Conservation (phyloP, 2,888 invertebrate genomes). For the Congeria kusceri region DNA sequence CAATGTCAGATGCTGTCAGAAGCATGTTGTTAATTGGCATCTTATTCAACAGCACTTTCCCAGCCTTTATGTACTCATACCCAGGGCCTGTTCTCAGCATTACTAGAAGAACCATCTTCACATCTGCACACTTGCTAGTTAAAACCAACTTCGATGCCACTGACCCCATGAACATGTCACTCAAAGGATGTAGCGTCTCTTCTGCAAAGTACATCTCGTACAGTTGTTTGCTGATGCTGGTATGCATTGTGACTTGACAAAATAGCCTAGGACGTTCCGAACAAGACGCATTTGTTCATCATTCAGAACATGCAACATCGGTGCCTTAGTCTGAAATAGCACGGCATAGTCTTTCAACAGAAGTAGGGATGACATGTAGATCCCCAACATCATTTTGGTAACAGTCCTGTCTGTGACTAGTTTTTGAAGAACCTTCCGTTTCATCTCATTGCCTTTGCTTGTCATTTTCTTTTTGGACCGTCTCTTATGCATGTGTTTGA, state of each 20-base stretch:
- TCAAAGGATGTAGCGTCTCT: background rate
- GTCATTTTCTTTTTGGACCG: constrained; percentile 27
- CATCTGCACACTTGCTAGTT: background rate
- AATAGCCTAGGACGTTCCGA: constrained; percentile 27
- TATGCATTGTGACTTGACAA: constrained; percentile 35
- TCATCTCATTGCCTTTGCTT: constrained; percentile 5
- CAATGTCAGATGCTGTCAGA: constrained; percentile 42
- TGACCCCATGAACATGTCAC: constrained; percentile 34
- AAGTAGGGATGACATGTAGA: constrained; percentile 19
- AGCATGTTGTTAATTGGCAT: constrained; percentile 51
- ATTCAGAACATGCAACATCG: constrained; percentile 25
- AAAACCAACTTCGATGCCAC: background rate
- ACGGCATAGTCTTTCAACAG: constrained; percentile 26
- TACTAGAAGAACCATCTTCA: background rate
- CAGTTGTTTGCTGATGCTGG: constrained; percentile 16
- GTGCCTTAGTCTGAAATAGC: constrained; percentile 25
- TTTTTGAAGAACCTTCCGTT: background rate
- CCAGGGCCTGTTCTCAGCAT: background rate
- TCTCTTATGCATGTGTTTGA: background rate
- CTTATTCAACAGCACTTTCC: constrained; percentile 38
- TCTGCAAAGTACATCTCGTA: background rate
- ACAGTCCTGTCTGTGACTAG: constrained; percentile 16
- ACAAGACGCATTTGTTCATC: constrained; percentile 30
- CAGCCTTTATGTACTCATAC: constrained; percentile 16
- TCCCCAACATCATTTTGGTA: constrained; percentile 4